Base-by-base conservation (phyloP, 2,113 vertebrate species). In the Actinemys pallida region DNA sequence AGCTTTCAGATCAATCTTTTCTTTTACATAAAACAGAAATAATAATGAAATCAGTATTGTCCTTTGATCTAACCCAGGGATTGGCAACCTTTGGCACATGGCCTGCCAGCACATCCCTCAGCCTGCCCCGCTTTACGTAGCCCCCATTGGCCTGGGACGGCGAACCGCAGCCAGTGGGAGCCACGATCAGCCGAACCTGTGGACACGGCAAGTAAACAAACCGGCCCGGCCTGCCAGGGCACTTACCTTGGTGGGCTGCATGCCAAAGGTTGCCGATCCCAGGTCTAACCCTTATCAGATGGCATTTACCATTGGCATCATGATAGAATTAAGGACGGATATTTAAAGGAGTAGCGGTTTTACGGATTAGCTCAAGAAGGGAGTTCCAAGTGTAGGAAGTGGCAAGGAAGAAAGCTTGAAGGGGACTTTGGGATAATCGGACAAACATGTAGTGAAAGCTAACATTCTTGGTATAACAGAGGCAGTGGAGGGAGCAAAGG, bases 21-120 rank as follows among this genome's bases (percentile, higher is more conserved):
- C 81, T 1, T 49, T 8, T 10, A 19, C 45, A 12, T 62, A 20
- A 29, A 54, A 2, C 0, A 29, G 54, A 14, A 5, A 3, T 4
- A 17, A 80, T 0, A n/a, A 84, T 14, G 83, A 80, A 86, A 35
- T 39, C 56, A 19, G 24, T 39, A 3, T 20, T 10, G 45, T 14
- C 35, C 54, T 93, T 45, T 39, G 89, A 59, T 78, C 75, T 72
- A 0, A 54, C 42, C 10, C 81, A 50, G 50, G 50, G 50, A 50
- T 50, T 50, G 50, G 50, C 13, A 50, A 50, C 50, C 50, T 50
- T 14, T 50, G 50, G 50, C 50, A 50, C 13, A 14, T 50, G 50
- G 50, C 50, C 50, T 14, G 14, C 50, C 50, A 50, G 14, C 50
- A 50, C 50, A 50, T 50, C 50, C 50, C 13, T 14, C 14, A 50